Percentiles rank a stretch among this genome's conserved stretches.
phyloP scores from a whole-genome alignment of 2,113 vertebrate genomes.

The Zapus hudsonius region DNA sequence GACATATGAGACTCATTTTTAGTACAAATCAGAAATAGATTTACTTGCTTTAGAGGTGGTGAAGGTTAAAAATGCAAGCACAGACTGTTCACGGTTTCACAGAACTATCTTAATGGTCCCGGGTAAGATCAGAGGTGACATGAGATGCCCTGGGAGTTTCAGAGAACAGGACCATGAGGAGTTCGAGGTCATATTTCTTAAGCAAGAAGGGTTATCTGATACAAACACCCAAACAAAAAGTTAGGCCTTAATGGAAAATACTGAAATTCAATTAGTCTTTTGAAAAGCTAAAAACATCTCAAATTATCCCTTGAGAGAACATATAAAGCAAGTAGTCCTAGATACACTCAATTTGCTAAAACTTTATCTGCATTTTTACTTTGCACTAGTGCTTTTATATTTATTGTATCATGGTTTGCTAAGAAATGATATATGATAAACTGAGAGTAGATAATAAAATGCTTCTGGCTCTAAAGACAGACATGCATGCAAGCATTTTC shows the following conservation, averaged over 20 bases:
- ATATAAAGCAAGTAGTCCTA: not conserved
- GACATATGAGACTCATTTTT: constrained; percentile 6
- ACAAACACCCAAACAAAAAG: not conserved
- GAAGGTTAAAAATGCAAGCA: not conserved
- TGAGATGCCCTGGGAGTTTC: not conserved
- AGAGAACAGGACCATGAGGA: not conserved
- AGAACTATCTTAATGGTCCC: not conserved
- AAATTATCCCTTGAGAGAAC: not conserved
- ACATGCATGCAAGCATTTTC: not conserved
- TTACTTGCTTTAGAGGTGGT: not conserved
- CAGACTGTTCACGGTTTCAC: fast-evolving
- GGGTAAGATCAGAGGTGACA: not conserved
- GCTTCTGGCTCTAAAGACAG: not conserved
- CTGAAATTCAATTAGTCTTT: not conserved
- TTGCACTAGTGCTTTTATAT: not conserved
- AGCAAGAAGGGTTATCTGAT: not conserved
- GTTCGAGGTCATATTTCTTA: not conserved
- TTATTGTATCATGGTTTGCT: not conserved
- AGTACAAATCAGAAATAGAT: constrained; percentile 10
- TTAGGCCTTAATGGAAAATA: constrained; percentile 24
- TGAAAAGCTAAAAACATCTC: not conserved
- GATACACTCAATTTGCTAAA: not conserved
- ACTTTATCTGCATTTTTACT: not conserved
- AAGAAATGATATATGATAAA: not conserved
- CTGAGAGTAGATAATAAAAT: not conserved